Percentiles rank a stretch among this genome's conserved stretches.
Evolutionary conservation across 2,888 invertebrate species (phyloP).

Genomic region (Papilio demoleus): DNA sequence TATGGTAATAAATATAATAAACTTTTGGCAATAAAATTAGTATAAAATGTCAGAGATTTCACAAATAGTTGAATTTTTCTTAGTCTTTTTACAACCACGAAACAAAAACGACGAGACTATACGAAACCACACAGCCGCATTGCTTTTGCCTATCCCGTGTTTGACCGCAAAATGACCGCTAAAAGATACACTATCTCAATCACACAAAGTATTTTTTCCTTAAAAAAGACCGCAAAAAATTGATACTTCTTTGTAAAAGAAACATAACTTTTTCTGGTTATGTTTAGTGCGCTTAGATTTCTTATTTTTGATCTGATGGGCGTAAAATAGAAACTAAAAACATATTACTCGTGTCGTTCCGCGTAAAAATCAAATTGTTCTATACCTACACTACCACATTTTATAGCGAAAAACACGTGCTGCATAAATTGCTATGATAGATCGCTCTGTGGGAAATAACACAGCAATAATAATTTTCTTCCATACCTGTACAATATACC

Average conservation of each 20-base stretch:
- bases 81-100: background rate
- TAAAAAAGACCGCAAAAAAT: background rate
- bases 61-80: background rate
- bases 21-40: too few relatives aligned
- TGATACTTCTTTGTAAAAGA: background rate
- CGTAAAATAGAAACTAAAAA: background rate
- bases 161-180: conserved; percentile 4
- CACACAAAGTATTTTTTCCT: conserved; percentile 4
- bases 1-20: too few relatives aligned
- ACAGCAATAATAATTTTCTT: too few relatives aligned
- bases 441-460: too few relatives aligned
- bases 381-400: background rate
- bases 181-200: background rate
- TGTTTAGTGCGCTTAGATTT: background rate
- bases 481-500: too few relatives aligned
- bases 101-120: too few relatives aligned
- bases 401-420: background rate
- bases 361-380: background rate
- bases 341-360: background rate
- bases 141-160: background rate
- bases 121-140: background rate
- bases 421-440: background rate
- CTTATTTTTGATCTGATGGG: background rate
- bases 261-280: background rate
- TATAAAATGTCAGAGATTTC: too few relatives aligned